Evolutionary conservation across 1,140 invertebrate species (phyloP).

Genomic region (Drosophila arawakana): DNA sequence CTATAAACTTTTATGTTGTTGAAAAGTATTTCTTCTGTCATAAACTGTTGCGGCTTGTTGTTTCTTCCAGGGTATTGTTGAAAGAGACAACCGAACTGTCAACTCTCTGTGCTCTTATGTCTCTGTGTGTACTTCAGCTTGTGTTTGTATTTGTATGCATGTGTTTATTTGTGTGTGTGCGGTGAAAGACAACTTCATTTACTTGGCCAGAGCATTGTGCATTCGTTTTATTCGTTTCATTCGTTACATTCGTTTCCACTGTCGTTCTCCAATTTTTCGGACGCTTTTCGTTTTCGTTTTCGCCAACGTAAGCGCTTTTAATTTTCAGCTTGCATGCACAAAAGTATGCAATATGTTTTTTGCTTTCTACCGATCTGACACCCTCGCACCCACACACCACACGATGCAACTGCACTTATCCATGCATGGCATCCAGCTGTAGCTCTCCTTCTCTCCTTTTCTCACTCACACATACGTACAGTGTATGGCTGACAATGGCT

Average conservation of each 20-base stretch:
- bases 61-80: background rate
- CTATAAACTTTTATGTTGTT: too few species aligned
- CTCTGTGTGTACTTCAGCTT: background rate
- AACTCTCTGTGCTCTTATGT: conserved; percentile 1
- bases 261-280: conserved; percentile 47
- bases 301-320: conserved; percentile 78
- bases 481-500: conserved; percentile 67
- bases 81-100: conserved; percentile 19
- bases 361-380: conserved; percentile 4
- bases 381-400: background rate
- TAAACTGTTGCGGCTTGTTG: background rate
- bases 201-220: conserved; percentile 34
- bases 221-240: conserved; percentile 46
- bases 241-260: conserved; percentile 56
- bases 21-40: too few species aligned
- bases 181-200: conserved; percentile 68
- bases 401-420: conserved; percentile 66
- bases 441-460: conserved; percentile 25
- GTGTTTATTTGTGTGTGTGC: conserved; percentile 7
- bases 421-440: conserved; percentile 71
- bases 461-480: conserved; percentile 26
- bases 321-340: conserved; percentile 83
- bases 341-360: conserved; percentile 81
- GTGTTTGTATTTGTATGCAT: conserved; percentile 23
- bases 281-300: conserved; percentile 35